Base-by-base conservation (phyloP, 2,888 invertebrate species). In the Germaria angustata region DNA sequence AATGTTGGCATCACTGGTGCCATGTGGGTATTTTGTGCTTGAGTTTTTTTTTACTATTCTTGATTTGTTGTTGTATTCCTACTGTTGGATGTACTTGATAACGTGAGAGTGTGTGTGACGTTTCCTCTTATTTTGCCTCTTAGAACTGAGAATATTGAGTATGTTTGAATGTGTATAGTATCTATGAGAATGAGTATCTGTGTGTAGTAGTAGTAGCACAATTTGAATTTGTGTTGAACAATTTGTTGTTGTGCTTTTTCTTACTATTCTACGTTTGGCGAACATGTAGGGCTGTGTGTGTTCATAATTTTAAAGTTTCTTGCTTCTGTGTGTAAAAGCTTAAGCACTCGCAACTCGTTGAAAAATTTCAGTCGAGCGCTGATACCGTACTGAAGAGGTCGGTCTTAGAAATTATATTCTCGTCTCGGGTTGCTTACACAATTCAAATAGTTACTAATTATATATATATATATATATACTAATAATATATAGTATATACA, bases 291-390 rank as follows among this genome's bases (percentile, higher is more conserved):
- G 36, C 41, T 46, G 44, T 61, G 51, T 68, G 72, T 61, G 59
- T 57, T 79, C 28, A 66, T 76, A 68, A 59, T 63, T 79, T 78
- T 69, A 41, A 53, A 55, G 28, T 69, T 77, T 75, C 49, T 71
- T 46, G 59, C 63, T 79, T 68, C 65, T 73, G 51, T 77, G 71
- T 80, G 79, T 85, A 89, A 89, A 89, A 89, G 89, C 89, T 89
- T 89, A 89, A 87, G 86, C 87, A 88, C 88, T 89, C 88, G 87
- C 87, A 86, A 86, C 86, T 86, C 86, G 87, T 87, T 88, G 85
- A 88, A 87, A 89, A 88, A 86, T 88, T 87, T 91, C 89, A 91
- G 91, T 91, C 89, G 91, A 91, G 90, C 90, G 89, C 89, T 88
- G 91, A 90, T 89, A 88, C 89, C 89, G 90, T 88, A 88, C 88